Base-by-base conservation (phyloP, 2,113 vertebrate genomes). In the Ochotona princeps region DNA sequence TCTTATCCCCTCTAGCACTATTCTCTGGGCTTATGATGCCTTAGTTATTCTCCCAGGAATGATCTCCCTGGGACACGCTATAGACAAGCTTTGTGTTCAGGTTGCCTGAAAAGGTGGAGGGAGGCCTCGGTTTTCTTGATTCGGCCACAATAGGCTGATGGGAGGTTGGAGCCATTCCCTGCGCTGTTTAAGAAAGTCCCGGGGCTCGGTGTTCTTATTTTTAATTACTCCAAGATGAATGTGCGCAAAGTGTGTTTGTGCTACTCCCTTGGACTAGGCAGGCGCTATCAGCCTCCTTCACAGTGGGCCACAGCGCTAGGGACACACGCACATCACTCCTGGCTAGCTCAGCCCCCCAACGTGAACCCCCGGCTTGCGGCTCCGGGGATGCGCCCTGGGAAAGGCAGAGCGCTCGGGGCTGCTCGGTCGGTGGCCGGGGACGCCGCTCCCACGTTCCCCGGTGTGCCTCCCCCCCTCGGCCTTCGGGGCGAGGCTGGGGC, bases 401-500 rank as follows among this genome's bases (percentile, higher is more conserved):
- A 89, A 89, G 72, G 91, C 94, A 91, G 95, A 83, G 66, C 47
- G 54, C 74, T 95, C 87, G 63, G 67, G 89, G 96, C 85, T 96
- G 91, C 84, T 83, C 93, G 21, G 97, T 95, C 75, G 79, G 96
- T 97, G 96, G 81, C 87, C 93, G 60, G 83, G 79, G 95, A 76
- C 76, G 70, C 85, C n/a, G 75, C 83, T 97, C 96, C 97, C 96
- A 88, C 81, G 96, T 97, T 93, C 91, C 92, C 79, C 85, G 94
- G 54, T 13, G 13, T 57, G 54, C 54, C 54, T 17, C 17, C 3
- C 13, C 17, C 54, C 94, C 97, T 86, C 96, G 89, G 93, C 96
- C 94, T 94, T 95, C 91, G 87, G 96, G 60, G 90, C 61, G 95
- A 97, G 98, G 97, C 97, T 97, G 97, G 92, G 94, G 97, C 90